Evolutionary conservation across 2,888 invertebrate species (phyloP).

Genomic region (Deladenus siricidicola): DNA sequence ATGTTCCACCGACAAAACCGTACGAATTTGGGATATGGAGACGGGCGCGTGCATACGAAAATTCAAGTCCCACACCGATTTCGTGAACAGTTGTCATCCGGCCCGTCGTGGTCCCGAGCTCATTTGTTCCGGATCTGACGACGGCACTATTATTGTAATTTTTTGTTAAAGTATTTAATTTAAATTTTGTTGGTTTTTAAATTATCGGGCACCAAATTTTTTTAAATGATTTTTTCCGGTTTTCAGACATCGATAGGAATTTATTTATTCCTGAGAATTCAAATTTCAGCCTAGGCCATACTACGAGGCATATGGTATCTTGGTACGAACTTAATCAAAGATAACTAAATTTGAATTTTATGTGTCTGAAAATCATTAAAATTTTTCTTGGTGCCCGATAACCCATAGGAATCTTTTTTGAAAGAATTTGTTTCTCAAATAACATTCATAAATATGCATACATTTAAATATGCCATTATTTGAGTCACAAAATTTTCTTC

Average conservation of each 20-base stretch:
- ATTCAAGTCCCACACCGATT: conserved; percentile 58
- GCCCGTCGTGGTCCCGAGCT: conserved; percentile 81
- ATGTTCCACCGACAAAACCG: conserved; percentile 84
- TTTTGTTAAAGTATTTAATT: no score
- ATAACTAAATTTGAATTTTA: neutral
- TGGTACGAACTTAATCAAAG: neutral
- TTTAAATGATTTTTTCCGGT: no score
- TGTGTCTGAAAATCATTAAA: neutral
- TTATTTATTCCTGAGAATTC: neutral
- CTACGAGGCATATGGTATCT: no score
- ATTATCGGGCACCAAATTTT: neutral
- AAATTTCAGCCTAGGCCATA: no score
- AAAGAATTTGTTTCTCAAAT: no score
- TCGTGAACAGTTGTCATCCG: conserved; percentile 61
- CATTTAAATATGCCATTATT: no score
- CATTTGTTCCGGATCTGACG: conserved; percentile 86
- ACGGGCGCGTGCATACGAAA: conserved; percentile 77
- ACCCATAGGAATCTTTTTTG: neutral
- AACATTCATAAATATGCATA: no score
- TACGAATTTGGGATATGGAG: conserved; percentile 89
- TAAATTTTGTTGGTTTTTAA: neutral
- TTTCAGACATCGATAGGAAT: no score
- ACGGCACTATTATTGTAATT: conserved; percentile 70
- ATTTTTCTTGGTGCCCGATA: neutral
- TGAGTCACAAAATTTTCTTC: no score